Evolutionary conservation across 2,888 invertebrate genomes (phyloP).

Genomic region (Melieria omissa): DNA sequence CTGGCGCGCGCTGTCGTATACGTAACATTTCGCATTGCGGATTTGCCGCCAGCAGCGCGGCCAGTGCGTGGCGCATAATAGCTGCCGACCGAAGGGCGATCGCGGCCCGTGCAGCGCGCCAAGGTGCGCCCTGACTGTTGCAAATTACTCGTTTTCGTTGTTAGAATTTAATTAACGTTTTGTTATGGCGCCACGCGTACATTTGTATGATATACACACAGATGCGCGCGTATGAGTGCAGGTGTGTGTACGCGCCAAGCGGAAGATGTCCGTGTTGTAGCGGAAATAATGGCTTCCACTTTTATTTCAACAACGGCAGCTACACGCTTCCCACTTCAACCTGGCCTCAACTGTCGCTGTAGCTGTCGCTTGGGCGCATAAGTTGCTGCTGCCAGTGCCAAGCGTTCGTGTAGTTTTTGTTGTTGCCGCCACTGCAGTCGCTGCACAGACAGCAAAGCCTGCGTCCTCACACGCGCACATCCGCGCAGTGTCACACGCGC

Average conservation of each 20-base stretch:
- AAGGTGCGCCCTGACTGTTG: slow-evolving; percentile 13
- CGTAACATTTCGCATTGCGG: slow-evolving; percentile 14
- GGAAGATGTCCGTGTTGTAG: slow-evolving; percentile 21
- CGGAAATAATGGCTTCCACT: slow-evolving; percentile 24
- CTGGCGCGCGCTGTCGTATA: not conserved
- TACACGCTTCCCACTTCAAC: not conserved
- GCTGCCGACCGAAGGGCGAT: no score
- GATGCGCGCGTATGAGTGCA: not conserved
- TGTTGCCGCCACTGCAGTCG: no score
- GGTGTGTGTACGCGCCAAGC: not conserved
- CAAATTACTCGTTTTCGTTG: slow-evolving; percentile 29
- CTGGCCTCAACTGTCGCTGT: slow-evolving; percentile 8
- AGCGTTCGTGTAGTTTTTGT: no score
- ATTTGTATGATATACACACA: not conserved
- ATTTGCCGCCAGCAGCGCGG: no score
- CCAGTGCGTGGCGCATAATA: no score
- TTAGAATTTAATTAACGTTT: slow-evolving; percentile 32
- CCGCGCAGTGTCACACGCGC: no score
- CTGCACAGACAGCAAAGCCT: no score
- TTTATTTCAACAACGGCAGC: not conserved
- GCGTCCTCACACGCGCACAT: no score
- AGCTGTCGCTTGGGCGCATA: not conserved
- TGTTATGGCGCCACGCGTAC: not conserved
- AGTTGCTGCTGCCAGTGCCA: no score
- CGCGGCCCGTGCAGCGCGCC: no score